These are phyloP conservation scores for Protobothrops mucrosquamatus DNA, from an alignment of 2,113 vertebrate species.

Conservation along the genomic window DNA sequence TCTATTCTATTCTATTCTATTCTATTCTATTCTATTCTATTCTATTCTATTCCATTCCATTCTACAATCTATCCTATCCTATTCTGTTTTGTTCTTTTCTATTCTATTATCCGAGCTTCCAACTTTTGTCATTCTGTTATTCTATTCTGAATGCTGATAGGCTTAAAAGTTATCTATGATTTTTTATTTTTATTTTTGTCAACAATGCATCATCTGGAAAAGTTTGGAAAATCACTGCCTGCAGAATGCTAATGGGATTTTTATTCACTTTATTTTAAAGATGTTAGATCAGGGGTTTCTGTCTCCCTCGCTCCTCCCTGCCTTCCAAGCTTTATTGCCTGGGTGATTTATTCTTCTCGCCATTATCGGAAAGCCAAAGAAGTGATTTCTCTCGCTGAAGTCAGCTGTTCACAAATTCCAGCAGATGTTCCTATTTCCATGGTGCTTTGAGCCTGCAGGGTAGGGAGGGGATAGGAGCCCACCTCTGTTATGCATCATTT, in stretches of 20 bases:
- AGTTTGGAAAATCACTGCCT: neutral
- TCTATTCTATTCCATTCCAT: too few relatives aligned
- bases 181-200: neutral
- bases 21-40: too few relatives aligned
- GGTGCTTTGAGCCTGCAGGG: neutral
- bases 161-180: neutral
- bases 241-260: slow-evolving; percentile 42
- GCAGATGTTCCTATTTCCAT: slow-evolving; percentile 63
- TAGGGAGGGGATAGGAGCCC: neutral
- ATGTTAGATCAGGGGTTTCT: slow-evolving; percentile 42
- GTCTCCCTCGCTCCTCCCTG: slow-evolving; percentile 14
- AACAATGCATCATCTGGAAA: neutral
- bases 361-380: slow-evolving; percentile 46
- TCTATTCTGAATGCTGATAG: neutral
- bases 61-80: too few relatives aligned
- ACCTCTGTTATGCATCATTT: slow-evolving; percentile 3
- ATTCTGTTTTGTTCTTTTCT: too few relatives aligned
- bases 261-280: slow-evolving; percentile 57
- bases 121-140: neutral
- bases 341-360: slow-evolving; percentile 61
- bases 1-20: too few relatives aligned
- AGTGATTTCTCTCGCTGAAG: slow-evolving; percentile 54
- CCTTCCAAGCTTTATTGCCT: slow-evolving; percentile 60
- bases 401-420: slow-evolving; percentile 52
- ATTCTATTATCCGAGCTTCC: neutral